Evolutionary conservation across 2,113 vertebrate genomes (phyloP).

Genomic region (Balaeniceps rex): DNA sequence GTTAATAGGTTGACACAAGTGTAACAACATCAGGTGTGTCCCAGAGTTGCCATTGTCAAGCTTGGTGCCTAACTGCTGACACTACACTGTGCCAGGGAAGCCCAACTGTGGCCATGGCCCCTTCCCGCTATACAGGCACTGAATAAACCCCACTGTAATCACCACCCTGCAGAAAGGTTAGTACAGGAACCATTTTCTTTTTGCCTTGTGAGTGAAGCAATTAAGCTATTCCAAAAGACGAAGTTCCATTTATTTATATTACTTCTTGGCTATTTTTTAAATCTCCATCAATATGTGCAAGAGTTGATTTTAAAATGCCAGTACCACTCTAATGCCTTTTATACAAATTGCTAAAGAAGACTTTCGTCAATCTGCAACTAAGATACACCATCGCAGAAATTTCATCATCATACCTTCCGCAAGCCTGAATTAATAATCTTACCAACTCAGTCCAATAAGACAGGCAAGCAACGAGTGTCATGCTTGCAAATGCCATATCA

Average conservation of each 20-base stretch:
- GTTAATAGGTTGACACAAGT: neutral
- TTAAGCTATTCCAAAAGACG: neutral
- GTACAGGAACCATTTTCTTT: neutral
- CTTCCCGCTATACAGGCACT: neutral
- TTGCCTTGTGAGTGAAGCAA: neutral
- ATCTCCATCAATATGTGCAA: neutral
- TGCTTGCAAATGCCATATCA: neutral
- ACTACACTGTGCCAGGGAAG: neutral
- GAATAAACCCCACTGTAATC: neutral
- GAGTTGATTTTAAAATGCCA: neutral
- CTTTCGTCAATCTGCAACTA: neutral
- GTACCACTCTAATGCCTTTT: neutral
- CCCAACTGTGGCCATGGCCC: neutral
- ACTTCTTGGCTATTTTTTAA: neutral
- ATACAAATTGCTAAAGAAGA: neutral
- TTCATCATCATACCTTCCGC: neutral
- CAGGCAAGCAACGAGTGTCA: neutral
- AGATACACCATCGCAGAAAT: neutral
- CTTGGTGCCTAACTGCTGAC: neutral
- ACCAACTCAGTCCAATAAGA: neutral
- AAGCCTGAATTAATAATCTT: neutral
- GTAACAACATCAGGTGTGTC: neutral
- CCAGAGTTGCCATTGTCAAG: neutral
- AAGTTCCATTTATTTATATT: neutral
- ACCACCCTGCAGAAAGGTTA: neutral